Percentiles rank a stretch among this genome's conserved stretches.
phyloP scores from a whole-genome alignment of 2,797 vertebrate species.

The Mus spretus region DNA sequence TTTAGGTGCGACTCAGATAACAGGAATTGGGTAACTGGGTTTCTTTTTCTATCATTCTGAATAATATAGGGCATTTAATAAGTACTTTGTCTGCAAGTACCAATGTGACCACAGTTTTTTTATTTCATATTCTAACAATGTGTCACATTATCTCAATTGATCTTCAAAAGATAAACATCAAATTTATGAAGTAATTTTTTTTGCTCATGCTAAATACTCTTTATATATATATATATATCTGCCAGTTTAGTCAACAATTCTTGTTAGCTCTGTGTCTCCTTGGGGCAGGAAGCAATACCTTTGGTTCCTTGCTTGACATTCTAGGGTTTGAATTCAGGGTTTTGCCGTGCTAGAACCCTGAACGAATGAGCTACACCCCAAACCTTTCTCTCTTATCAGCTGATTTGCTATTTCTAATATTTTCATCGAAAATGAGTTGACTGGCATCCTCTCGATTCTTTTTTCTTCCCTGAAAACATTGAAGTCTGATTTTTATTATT shows the following conservation, averaged over 20 bases:
- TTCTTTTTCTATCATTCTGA: not conserved
- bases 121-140: not conserved
- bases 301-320: not conserved
- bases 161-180: not conserved
- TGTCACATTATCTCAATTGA: not conserved
- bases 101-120: not conserved
- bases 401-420: not conserved
- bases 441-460: not conserved
- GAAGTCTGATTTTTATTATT: not conserved
- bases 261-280: not conserved
- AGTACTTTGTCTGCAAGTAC: not conserved
- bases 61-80: not conserved
- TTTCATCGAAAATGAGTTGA: not conserved
- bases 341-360: not conserved
- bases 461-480: not conserved
- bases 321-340: not conserved
- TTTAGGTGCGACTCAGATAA: not conserved
- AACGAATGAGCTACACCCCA: not conserved
- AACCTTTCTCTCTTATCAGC: not conserved
- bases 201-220: not conserved
- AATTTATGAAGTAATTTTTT: slow-evolving; percentile 1
- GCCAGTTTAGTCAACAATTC: not conserved
- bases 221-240: no score
- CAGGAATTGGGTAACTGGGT: not conserved
- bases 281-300: not conserved